Conservation (phyloP, 2,888 invertebrate species). For the Callimorpha dominula region DNA sequence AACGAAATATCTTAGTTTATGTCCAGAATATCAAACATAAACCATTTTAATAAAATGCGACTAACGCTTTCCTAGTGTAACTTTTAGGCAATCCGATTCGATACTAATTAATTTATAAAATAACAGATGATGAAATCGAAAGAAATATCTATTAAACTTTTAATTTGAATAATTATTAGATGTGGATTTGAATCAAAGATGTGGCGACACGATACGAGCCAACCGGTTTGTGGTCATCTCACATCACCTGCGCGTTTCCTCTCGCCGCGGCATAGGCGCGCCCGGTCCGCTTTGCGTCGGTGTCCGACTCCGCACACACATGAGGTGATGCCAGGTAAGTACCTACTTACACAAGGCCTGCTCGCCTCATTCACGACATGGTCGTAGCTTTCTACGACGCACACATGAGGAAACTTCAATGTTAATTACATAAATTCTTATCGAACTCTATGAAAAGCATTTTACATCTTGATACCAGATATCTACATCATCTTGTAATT, state of each 20-base stretch:
- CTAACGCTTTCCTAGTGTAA: slow-evolving; percentile 6
- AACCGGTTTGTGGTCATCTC: slow-evolving; percentile 80
- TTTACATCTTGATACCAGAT: slow-evolving; percentile 7
- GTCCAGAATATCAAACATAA: not conserved
- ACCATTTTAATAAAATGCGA: not conserved
- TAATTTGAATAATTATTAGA: slow-evolving; percentile 53
- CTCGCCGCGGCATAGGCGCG: slow-evolving; percentile 29
- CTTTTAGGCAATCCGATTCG: slow-evolving; percentile 18
- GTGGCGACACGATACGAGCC: slow-evolving; percentile 62
- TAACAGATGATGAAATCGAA: slow-evolving; percentile 37
- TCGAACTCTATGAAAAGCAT: slow-evolving; percentile 36
- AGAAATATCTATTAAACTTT: slow-evolving; percentile 35
- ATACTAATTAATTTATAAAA: slow-evolving; percentile 19
- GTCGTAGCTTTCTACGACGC: slow-evolving; percentile 74
- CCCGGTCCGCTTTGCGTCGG: slow-evolving; percentile 11
- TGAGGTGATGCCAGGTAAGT: slow-evolving; percentile 21
- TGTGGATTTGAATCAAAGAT: slow-evolving; percentile 51
- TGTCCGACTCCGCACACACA: slow-evolving; percentile 3
- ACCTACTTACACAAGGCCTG: slow-evolving; percentile 55
- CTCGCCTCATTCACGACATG: slow-evolving; percentile 69
- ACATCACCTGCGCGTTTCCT: slow-evolving; percentile 63
- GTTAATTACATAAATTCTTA: slow-evolving; percentile 56
- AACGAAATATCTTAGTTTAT: not conserved
- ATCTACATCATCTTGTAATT: not conserved
- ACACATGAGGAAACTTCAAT: slow-evolving; percentile 59